Conservation (phyloP, 2,797 vertebrate species). For the Paratrypauchen microcephalus region DNA sequence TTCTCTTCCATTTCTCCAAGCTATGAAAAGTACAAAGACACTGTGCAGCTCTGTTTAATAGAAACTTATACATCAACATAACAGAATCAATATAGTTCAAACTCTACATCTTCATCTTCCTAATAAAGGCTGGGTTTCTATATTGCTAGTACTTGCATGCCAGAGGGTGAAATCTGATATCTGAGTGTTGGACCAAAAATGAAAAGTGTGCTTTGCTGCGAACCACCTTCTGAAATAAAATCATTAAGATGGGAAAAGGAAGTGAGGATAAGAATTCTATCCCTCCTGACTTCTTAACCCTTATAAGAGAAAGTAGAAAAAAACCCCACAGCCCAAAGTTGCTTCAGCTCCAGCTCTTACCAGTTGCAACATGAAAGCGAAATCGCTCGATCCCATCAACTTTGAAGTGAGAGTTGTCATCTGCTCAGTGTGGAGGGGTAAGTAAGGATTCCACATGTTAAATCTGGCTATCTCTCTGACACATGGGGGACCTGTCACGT, state of each 20-base stretch:
- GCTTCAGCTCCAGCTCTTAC: conserved; percentile 45
- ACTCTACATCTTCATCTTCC: not conserved
- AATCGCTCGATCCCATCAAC: conserved; percentile 69
- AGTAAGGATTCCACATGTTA: conserved; percentile 54
- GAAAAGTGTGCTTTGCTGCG: conserved; percentile 8
- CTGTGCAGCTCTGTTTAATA: not conserved
- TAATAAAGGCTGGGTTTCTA: not conserved
- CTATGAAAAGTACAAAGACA: not conserved
- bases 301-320: conserved; percentile 51
- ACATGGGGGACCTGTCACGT: conserved; percentile 44
- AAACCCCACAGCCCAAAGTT: conserved; percentile 32
- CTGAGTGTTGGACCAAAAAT: conserved; percentile 11
- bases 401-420: conserved; percentile 75
- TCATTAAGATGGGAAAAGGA: conserved; percentile 53
- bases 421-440: conserved; percentile 17
- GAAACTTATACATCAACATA: not conserved
- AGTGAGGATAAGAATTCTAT: conserved; percentile 50
- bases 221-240: conserved; percentile 33
- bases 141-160: conserved; percentile 10
- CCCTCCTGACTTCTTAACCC: conserved; percentile 60
- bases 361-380: conserved; percentile 72
- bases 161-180: conserved; percentile 9
- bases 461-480: conserved; percentile 33
- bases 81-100: not conserved
- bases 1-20: not conserved